A percentile compares a stretch with the other conserved stretches of the same genome.
These are phyloP conservation scores for Syritta pipiens DNA, from an alignment of 2,888 invertebrate genomes.

Conservation along the genomic window DNA sequence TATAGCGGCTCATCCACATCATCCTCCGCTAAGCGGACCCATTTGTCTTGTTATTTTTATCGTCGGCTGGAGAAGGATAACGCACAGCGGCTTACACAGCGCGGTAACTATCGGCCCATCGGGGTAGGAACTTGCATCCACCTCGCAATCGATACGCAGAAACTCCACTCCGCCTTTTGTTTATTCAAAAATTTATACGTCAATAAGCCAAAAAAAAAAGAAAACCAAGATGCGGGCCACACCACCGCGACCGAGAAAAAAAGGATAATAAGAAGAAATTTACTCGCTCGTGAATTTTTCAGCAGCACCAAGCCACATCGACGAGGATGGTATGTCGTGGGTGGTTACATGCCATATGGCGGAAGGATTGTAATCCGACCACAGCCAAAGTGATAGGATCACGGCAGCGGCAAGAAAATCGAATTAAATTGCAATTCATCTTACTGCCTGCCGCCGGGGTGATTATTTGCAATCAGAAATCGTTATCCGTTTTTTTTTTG, in stretches of 20 bases:
- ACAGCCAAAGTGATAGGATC: slow-evolving; percentile 37
- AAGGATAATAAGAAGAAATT: slow-evolving; percentile 21
- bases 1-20: background rate
- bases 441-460: slow-evolving; percentile 27
- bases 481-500: slow-evolving; percentile 29
- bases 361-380: background rate
- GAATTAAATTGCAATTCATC: slow-evolving; percentile 68
- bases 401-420: slow-evolving; percentile 54
- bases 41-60: slow-evolving; percentile 62
- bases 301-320: slow-evolving; percentile 20
- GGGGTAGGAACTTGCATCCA: background rate
- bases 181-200: slow-evolving; percentile 33
- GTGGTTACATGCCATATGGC: background rate
- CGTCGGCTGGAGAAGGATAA: slow-evolving; percentile 58
- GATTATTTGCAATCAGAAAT: slow-evolving; percentile 50
- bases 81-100: slow-evolving; percentile 33
- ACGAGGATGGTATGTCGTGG: background rate
- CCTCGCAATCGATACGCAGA: background rate
- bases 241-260: slow-evolving; percentile 8
- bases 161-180: slow-evolving; percentile 1
- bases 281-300: slow-evolving; percentile 50
- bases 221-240: too few relatives aligned
- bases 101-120: background rate
- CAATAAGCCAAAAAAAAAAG: slow-evolving; percentile 44
- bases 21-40: slow-evolving; percentile 25